phyloP scores from a whole-genome alignment of 2,888 invertebrate species.

The Euplagia quadripunctaria region DNA sequence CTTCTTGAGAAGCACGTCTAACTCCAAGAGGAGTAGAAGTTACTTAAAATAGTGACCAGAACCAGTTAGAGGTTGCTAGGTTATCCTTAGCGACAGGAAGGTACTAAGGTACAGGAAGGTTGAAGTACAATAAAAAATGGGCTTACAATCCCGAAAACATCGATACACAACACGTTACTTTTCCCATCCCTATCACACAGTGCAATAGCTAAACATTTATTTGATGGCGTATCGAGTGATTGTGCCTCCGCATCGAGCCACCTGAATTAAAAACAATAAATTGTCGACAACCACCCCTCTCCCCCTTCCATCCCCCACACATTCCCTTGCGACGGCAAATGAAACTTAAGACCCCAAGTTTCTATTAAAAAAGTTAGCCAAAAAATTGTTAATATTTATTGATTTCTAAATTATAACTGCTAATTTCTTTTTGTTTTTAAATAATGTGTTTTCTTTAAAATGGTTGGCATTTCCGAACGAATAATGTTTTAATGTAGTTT shows the following conservation, averaged over 20 bases:
- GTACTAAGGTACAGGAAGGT: no score
- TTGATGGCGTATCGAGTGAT: constrained; percentile 73
- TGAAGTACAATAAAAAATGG: background rate
- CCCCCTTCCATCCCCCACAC: background rate
- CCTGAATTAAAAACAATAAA: constrained; percentile 85
- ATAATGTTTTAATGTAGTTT: background rate
- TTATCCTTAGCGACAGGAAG: background rate
- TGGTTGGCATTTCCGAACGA: background rate
- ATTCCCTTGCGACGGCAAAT: constrained; percentile 37
- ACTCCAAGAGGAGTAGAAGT: background rate
- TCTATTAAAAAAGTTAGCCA: constrained; percentile 78
- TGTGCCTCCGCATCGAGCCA: constrained; percentile 66
- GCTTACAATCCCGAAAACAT: constrained; percentile 14
- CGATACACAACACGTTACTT: constrained; percentile 6
- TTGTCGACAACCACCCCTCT: constrained; percentile 56
- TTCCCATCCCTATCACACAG: constrained; percentile 47
- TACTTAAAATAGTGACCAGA: background rate
- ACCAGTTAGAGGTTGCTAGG: background rate
- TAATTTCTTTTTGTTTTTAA: constrained; percentile 39
- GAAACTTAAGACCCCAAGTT: constrained; percentile 61
- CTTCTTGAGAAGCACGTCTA: background rate
- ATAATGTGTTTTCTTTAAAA: constrained; percentile 10
- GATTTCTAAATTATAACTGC: constrained; percentile 53
- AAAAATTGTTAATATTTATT: constrained; percentile 66
- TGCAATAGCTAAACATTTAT: constrained; percentile 76